Conservation (phyloP, 2,888 invertebrate genomes). For the Tenthredo mesomela region DNA sequence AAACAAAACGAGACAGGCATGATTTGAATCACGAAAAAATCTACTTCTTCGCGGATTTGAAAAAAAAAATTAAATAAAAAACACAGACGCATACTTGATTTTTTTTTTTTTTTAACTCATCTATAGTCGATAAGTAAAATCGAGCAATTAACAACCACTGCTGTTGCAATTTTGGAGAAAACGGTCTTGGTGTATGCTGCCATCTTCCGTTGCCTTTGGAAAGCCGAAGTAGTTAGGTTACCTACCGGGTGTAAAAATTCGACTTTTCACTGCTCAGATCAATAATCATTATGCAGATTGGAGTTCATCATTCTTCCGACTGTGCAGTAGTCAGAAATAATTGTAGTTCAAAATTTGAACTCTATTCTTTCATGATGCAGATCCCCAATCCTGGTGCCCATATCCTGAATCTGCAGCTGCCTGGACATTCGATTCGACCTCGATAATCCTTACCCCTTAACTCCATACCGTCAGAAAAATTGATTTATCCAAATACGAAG, state of each 20-base stretch:
- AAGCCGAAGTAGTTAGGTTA: not conserved
- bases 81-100: not conserved
- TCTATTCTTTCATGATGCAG: not conserved
- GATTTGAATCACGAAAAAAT: not conserved
- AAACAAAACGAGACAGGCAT: not conserved
- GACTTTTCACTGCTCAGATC: not conserved
- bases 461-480: not conserved
- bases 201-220: constrained; percentile 26
- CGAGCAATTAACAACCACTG: no score
- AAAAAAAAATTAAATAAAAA: not conserved
- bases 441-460: not conserved
- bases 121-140: no score
- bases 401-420: not conserved
- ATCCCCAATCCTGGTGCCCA: not conserved
- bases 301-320: not conserved
- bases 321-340: not conserved
- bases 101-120: no score
- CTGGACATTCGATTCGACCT: not conserved
- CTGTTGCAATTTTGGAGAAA: not conserved
- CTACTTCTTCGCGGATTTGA: not conserved
- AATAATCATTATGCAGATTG: not conserved
- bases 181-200: constrained; percentile 31
- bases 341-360: not conserved
- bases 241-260: constrained; percentile 28
- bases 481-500: not conserved